Conservation (phyloP, 2,888 invertebrate species). For the Taenaris catops region DNA sequence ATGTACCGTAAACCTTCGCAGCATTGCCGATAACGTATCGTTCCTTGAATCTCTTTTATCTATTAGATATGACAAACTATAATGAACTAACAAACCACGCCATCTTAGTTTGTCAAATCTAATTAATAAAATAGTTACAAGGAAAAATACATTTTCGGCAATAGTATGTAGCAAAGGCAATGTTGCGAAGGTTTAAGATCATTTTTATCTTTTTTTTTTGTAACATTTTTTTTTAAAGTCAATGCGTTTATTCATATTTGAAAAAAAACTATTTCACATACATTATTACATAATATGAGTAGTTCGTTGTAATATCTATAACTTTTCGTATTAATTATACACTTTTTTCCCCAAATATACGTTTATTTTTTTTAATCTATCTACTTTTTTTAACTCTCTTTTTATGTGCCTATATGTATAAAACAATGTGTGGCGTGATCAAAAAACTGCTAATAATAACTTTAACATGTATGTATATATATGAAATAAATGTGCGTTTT, state of each 20-base stretch:
- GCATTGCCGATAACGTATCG: too few species aligned
- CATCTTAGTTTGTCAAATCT: too few species aligned
- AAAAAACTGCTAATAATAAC: constrained; percentile 33
- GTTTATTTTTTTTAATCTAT: constrained; percentile 50
- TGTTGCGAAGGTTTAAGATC: too few species aligned
- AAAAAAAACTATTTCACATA: constrained; percentile 25
- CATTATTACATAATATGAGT: constrained; percentile 48
- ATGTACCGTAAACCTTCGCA: too few species aligned
- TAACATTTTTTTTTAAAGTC: too few species aligned
- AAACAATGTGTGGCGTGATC: constrained; percentile 29
- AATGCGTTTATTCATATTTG: constrained; percentile 17
- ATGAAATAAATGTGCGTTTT: constrained; percentile 45
- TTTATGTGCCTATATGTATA: constrained; percentile 41
- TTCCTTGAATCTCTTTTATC: too few species aligned
- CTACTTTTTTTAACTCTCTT: constrained; percentile 38
- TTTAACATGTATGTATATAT: constrained; percentile 44
- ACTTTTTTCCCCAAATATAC: constrained; percentile 27
- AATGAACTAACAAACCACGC: too few species aligned
- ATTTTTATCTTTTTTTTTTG: too few species aligned
- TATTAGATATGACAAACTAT: too few species aligned
- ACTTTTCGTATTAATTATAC: constrained; percentile 35
- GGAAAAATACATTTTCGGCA: too few species aligned
- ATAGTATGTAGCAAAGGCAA: too few species aligned
- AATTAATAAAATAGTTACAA: too few species aligned
- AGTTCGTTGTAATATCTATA: constrained; percentile 70